Evolutionary conservation across 2,113 vertebrate species (phyloP), one percentile per base, ranked within the genome.

Genomic region (Pterocles gutturalis): DNA sequence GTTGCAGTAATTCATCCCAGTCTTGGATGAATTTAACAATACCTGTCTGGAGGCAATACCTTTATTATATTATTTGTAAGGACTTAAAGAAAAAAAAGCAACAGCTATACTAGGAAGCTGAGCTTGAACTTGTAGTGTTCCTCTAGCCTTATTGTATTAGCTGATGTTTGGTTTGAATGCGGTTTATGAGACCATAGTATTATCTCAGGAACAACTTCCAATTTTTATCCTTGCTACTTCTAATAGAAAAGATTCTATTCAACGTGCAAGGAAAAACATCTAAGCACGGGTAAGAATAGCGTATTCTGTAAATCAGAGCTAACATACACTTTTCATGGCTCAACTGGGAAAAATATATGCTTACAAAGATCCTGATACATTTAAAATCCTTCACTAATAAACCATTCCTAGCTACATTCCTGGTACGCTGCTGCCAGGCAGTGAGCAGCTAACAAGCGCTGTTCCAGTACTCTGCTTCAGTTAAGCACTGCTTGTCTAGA

Each of bases 11-110:
- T 86, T 95, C 33, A 75, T 80, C 51, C 81, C 34, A 38, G 51
- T 54, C 69, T 96, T 88, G 69, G 43, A 64, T 75, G 11, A 89
- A 83, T 70, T 85, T 41, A 87, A 83, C 73, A 88, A 54, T 72
- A 71, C 57, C 25, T 89, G 48, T 84, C 78, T 89, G 62, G 43
- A 83, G 85, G 78, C 70, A 69, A 57, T 86, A 51, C 60, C 75
- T 93, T 92, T 60, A 90, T 87, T 80, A 58, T 43, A 8, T 77
- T 94, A 70, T 92, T 86, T 93, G 48, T 87, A 87, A 83, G 64
- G 46, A 66, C 34, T 62, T 83, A 17, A 31, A 53, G 45, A 13
- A 6, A 36, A 45, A 70, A 91, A 80, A 61, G 8, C 15, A 88
- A n/a, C n/a, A 77, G 76, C 17, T 48, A 54, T 18, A 31, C 29